Conservation (phyloP, 2,888 invertebrate species). For the Cephalotes varians region DNA sequence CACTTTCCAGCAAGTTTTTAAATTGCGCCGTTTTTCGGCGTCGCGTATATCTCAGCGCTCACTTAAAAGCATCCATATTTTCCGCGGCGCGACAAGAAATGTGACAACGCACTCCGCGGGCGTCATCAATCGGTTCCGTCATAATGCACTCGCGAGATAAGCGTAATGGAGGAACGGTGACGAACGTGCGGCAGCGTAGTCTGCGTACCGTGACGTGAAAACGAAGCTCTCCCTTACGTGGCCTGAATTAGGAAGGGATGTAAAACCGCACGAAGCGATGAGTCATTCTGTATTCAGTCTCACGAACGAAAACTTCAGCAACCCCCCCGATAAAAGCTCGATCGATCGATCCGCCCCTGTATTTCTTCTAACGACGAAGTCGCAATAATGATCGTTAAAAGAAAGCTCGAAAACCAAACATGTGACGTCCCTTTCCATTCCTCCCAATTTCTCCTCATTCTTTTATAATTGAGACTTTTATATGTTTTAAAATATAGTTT, state of each 20-base stretch:
- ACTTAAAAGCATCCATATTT: constrained; percentile 72
- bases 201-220: constrained; percentile 48
- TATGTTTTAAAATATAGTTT: not conserved
- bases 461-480: not conserved
- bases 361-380: not conserved
- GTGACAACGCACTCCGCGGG: constrained; percentile 49
- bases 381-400: not conserved
- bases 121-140: constrained; percentile 59
- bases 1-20: constrained; percentile 14
- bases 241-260: constrained; percentile 46
- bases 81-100: constrained; percentile 53
- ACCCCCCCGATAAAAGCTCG: constrained; percentile 41
- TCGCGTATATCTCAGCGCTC: constrained; percentile 26
- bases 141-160: constrained; percentile 53
- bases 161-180: constrained; percentile 51
- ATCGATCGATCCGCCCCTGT: constrained; percentile 20
- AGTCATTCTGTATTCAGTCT: constrained; percentile 53
- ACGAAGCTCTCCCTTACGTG: constrained; percentile 47
- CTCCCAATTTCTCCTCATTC: not conserved
- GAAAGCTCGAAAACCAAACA: not conserved
- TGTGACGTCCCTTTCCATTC: not conserved
- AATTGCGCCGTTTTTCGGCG: constrained; percentile 21
- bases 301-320: constrained; percentile 40
- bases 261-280: constrained; percentile 47
- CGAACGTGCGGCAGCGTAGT: constrained; percentile 52